Percentiles rank a stretch among this genome's conserved stretches.
These are phyloP conservation scores for Sisyra nigra DNA, from an alignment of 2,888 invertebrate species.

Conservation along the genomic window DNA sequence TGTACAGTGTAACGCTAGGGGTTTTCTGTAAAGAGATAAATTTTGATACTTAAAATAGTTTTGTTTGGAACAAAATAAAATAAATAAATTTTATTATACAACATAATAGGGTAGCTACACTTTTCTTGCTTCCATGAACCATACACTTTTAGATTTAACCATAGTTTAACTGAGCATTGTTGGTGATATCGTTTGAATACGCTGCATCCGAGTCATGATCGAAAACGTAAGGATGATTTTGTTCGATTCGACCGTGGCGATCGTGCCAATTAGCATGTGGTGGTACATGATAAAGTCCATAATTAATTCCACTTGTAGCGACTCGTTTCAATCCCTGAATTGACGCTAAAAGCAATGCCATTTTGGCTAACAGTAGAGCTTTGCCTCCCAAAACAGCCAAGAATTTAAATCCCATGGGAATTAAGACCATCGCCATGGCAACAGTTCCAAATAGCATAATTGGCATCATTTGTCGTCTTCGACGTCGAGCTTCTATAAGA, in stretches of 20 bases:
- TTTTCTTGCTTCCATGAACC: too few relatives aligned
- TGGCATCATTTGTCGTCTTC: constrained; percentile 51
- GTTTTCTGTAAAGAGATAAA: too few relatives aligned
- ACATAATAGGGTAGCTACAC: too few relatives aligned
- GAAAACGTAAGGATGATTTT: constrained; percentile 19
- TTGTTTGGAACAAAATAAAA: too few relatives aligned
- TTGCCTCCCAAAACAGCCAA: constrained; percentile 69
- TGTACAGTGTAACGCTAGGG: too few relatives aligned
- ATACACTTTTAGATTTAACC: too few relatives aligned
- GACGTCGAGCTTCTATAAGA: constrained; percentile 30
- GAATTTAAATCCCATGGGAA: constrained; percentile 75
- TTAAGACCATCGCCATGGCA: constrained; percentile 55
- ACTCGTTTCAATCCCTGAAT: constrained; percentile 68
- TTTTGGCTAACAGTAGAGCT: constrained; percentile 61
- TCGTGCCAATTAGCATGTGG: constrained; percentile 26
- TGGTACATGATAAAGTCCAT: constrained; percentile 52
- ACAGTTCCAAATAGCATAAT: constrained; percentile 66
- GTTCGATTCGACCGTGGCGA: constrained; percentile 16
- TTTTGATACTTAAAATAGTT: too few relatives aligned
- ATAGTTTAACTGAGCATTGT: neutral
- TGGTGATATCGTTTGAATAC: neutral
- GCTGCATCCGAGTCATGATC: neutral
- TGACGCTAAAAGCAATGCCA: constrained; percentile 63
- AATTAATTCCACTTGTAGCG: constrained; percentile 56
- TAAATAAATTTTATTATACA: too few relatives aligned